Base-by-base conservation (phyloP, 2,888 invertebrate species). In the Tachystola acroxantha region DNA sequence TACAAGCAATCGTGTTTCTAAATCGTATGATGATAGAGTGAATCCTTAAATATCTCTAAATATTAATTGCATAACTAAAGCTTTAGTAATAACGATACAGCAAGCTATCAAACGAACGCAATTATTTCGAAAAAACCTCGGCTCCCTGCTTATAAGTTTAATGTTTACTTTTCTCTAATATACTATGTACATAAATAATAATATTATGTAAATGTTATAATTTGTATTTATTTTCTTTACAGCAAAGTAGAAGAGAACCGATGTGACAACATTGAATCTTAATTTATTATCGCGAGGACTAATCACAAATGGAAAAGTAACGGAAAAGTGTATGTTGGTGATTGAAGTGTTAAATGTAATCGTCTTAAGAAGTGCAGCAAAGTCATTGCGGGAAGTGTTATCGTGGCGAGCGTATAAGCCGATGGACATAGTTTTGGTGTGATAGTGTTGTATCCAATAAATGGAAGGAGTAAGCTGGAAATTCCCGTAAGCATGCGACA, bases 401-500 rank as follows among this genome's bases (percentile, higher is more conserved):
- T 52, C 43, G 64, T 53, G 67, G 69, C 50, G 53, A 50, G 70
- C 72, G 68, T 63, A 53, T 29, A 49, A 67, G 77, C 61, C 47
- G 81, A 65, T 44, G 80, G 86, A 86, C 85, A 82, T 69, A 74
- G 73, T 67, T 75, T 64, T 81, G 86, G 84, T 75, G 76, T 81
- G 86, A 67, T 71, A 81, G 86, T 85, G 86, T 85, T 86, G 86
- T 86, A 85, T 86, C 86, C 86, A 77, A 69, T 78, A 68, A n/a
- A 74, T 81, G 85, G 86, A 85, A 85, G 84, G 77, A 62, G 70
- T 58, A 51, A 68, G 74, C 53, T 52, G 69, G 76, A 66, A 69
- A 67, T 76, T 82, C 84, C 85, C 84, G 81, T 67, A 66, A 64
- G 68, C 58, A 59, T 45, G 62, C 52, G 54, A 62, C 55, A 48